Evolutionary conservation across 2,888 invertebrate species (phyloP).

Genomic region (Sepiola atlantica): DNA sequence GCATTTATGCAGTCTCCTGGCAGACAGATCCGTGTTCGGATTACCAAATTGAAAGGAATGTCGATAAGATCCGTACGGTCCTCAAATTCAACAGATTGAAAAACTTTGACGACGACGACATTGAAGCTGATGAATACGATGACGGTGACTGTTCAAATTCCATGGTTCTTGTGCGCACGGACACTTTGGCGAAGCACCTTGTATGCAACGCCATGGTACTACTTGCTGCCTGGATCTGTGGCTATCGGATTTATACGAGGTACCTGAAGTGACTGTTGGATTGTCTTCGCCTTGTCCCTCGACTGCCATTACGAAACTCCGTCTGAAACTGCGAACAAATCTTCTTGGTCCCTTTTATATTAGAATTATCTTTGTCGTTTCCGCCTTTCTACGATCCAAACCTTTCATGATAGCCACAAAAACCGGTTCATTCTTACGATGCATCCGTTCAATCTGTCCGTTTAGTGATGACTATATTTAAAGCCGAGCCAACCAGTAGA

Average conservation of each 20-base stretch:
- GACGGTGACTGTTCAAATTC: neutral
- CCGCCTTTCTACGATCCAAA: neutral
- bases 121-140: neutral
- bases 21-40: slow-evolving; percentile 18
- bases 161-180: neutral
- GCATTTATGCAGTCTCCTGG: slow-evolving; percentile 37
- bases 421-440: neutral
- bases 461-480: too few species aligned
- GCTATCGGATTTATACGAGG: slow-evolving; percentile 14
- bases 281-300: neutral
- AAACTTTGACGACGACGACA: neutral
- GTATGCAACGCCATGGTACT: slow-evolving; percentile 37
- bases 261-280: neutral
- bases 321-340: neutral
- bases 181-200: neutral
- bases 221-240: slow-evolving; percentile 1
- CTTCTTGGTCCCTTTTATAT: neutral
- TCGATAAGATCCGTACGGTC: neutral
- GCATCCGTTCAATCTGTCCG: too few species aligned
- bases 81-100: neutral
- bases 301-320: neutral
- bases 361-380: neutral
- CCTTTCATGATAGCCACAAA: neutral
- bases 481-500: too few species aligned
- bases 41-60: neutral